Conservation (phyloP, 2,113 vertebrate genomes). For the Sula dactylatra region DNA sequence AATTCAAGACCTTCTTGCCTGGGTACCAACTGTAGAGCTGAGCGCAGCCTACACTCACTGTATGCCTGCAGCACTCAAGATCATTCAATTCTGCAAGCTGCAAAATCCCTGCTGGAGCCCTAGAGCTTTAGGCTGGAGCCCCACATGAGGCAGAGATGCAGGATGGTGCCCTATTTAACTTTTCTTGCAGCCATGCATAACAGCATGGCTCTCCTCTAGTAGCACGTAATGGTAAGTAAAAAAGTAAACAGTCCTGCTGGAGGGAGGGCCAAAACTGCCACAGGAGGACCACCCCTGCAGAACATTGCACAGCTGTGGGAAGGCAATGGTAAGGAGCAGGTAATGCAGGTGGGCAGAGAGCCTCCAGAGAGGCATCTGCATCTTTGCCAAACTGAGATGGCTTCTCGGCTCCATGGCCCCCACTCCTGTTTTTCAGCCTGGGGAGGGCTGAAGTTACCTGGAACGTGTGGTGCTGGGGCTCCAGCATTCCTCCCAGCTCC, state of each 20-base stretch:
- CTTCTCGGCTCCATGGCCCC: background rate
- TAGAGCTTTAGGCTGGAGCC: background rate
- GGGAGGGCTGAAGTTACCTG: background rate
- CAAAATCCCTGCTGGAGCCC: background rate
- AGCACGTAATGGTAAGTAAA: background rate
- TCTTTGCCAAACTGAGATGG: background rate
- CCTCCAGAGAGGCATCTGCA: background rate
- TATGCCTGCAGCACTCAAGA: background rate
- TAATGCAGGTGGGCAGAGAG: background rate
- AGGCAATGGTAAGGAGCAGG: background rate
- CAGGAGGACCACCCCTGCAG: background rate
- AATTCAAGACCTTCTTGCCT: background rate
- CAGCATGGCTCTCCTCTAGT: background rate
- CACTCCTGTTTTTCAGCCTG: background rate
- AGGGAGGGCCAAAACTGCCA: background rate
- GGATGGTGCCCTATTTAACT: background rate
- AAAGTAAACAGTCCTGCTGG: background rate
- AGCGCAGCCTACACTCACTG: background rate
- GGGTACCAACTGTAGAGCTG: conserved; percentile 27
- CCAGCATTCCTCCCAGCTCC: background rate
- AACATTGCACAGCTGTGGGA: background rate
- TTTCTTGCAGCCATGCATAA: background rate
- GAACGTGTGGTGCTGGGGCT: background rate
- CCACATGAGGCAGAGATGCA: background rate
- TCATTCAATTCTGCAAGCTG: background rate